A percentile compares a stretch with the other conserved stretches of the same genome.
These are phyloP conservation scores for Tamias sibiricus DNA, from an alignment of 2,113 vertebrate species.

Conservation along the genomic window DNA sequence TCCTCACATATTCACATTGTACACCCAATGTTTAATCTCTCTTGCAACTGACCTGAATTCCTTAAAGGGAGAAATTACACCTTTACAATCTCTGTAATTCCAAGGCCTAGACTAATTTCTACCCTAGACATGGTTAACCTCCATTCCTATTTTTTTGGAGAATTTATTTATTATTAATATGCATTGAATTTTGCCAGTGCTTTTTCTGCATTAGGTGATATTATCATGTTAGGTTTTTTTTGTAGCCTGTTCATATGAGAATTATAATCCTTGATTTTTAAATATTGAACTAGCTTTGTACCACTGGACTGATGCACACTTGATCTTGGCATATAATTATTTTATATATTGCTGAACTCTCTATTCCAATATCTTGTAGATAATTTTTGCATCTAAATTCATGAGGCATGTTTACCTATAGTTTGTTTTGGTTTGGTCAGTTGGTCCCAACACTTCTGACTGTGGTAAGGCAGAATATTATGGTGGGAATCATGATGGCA, in stretches of 20 bases:
- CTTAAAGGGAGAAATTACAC: neutral
- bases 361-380: neutral
- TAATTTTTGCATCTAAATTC: neutral
- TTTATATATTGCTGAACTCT: neutral
- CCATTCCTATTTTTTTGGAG: neutral
- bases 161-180: neutral
- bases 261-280: neutral
- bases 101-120: neutral
- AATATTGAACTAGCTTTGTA: neutral
- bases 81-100: neutral
- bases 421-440: neutral
- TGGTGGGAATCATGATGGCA: neutral
- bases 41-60: neutral
- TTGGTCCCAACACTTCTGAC: neutral
- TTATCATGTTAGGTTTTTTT: neutral
- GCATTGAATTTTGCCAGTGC: neutral
- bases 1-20: neutral
- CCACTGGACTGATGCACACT: neutral
- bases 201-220: neutral
- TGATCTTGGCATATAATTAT: neutral
- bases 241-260: neutral
- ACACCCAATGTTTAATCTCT: neutral
- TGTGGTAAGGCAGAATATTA: neutral
- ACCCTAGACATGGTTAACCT: neutral
- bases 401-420: neutral